Evolutionary conservation across 2,113 vertebrate species (phyloP).

Genomic region (Melanocharis versteri): DNA sequence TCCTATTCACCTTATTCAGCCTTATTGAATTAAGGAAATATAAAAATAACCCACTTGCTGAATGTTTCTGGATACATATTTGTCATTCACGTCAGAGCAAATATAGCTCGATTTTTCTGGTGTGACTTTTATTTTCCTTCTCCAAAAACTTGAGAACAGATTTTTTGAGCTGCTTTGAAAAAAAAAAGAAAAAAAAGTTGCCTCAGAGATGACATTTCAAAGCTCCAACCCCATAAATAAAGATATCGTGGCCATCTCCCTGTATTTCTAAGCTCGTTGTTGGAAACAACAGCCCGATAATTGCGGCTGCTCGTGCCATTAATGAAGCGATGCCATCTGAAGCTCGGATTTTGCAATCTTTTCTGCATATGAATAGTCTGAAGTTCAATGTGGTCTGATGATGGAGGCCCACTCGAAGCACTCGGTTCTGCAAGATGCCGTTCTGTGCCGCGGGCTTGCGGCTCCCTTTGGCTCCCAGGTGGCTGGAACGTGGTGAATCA

Average conservation of each 20-base stretch:
- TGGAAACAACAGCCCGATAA: not conserved
- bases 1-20: not conserved
- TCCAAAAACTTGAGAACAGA: not conserved
- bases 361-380: conserved; percentile 23
- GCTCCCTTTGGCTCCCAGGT: not conserved
- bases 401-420: not conserved
- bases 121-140: not conserved
- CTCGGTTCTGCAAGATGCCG: not conserved
- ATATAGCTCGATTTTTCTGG: not conserved
- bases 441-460: not conserved
- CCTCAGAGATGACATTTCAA: not conserved
- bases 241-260: not conserved
- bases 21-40: not conserved
- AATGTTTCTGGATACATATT: not conserved
- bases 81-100: not conserved
- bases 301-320: conserved; percentile 18
- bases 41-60: not conserved
- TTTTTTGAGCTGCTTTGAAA: not conserved
- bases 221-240: not conserved
- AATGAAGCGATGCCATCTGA: conserved; percentile 2
- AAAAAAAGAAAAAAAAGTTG: not conserved
- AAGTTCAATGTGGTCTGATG: conserved; percentile 31
- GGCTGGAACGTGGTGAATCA: not conserved
- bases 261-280: not conserved
- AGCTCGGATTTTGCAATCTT: conserved; percentile 5